phyloP scores from a whole-genome alignment of 2,113 vertebrate genomes.

The Genyomyrus donnyi region DNA sequence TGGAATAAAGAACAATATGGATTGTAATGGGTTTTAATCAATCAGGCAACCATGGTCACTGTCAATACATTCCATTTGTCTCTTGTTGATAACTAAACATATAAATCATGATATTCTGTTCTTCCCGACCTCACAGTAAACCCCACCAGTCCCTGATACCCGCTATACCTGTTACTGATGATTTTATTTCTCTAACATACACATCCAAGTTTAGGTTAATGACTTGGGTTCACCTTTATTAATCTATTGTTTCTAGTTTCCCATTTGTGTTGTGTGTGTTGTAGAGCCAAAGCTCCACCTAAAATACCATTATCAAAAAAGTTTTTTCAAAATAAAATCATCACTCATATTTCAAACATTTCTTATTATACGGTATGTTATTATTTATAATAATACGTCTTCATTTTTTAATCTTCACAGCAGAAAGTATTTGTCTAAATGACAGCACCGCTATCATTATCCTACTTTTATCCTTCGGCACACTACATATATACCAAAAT shows the following conservation, averaged over 20 bases:
- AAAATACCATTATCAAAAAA: neutral
- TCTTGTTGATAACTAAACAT: neutral
- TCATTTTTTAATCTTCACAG: neutral
- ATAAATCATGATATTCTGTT: neutral
- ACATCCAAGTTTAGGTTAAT: neutral
- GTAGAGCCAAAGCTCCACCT: neutral
- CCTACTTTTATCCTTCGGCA: neutral
- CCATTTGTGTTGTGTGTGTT: neutral
- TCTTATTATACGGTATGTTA: neutral
- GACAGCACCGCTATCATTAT: neutral
- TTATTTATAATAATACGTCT: neutral
- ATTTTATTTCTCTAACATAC: neutral
- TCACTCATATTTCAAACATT: neutral
- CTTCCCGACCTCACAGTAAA: neutral
- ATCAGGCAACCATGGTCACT: neutral
- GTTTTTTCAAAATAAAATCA: neutral
- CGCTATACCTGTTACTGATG: neutral
- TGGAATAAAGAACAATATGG: neutral
- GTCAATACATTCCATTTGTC: neutral
- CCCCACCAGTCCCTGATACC: neutral
- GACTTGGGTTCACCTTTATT: neutral
- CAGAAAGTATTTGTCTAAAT: neutral
- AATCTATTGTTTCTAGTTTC: neutral
- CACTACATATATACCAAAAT: neutral
- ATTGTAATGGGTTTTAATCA: neutral